Percentiles rank a stretch among this genome's conserved stretches.
Evolutionary conservation across 2,797 vertebrate genomes (phyloP).

Genomic region (Sorex maritimensis): DNA sequence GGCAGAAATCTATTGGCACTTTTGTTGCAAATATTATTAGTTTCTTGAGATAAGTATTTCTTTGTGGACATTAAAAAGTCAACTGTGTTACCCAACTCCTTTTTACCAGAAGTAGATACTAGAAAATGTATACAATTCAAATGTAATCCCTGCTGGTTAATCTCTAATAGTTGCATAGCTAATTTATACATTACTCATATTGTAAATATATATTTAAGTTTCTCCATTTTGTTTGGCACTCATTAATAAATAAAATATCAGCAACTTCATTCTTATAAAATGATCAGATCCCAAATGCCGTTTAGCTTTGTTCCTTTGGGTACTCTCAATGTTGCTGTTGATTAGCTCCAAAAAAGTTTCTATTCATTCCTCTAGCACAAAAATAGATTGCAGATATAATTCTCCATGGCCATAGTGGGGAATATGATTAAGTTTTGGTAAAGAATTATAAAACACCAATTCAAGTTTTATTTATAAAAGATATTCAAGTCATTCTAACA

Average conservation of each 20-base stretch:
- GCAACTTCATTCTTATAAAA: neutral
- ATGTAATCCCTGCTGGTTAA: neutral
- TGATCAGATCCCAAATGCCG: neutral
- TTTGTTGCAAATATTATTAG: neutral
- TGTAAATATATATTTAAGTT: slow-evolving; percentile 23
- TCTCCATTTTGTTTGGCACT: slow-evolving; percentile 13
- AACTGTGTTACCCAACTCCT: slow-evolving; percentile 10
- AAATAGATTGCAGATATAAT: slow-evolving; percentile 56
- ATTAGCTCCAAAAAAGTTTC: slow-evolving; percentile 47
- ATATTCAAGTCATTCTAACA: slow-evolving; percentile 74
- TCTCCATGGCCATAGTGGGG: neutral
- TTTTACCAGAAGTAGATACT: slow-evolving; percentile 12
- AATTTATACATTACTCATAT: neutral
- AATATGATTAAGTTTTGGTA: slow-evolving; percentile 62
- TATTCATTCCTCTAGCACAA: slow-evolving; percentile 24
- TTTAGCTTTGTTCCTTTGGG: slow-evolving; percentile 49
- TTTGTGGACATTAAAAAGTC: neutral
- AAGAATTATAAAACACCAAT: slow-evolving; percentile 6
- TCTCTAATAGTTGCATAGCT: neutral
- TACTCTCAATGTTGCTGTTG: slow-evolving; percentile 2
- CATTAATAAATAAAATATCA: slow-evolving; percentile 46
- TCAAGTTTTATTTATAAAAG: slow-evolving; percentile 3
- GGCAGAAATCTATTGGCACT: neutral
- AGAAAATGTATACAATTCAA: neutral
- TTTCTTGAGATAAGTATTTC: slow-evolving; percentile 51